Base-by-base conservation (phyloP, 2,113 vertebrate genomes). In the Nyctereutes procyonoides region DNA sequence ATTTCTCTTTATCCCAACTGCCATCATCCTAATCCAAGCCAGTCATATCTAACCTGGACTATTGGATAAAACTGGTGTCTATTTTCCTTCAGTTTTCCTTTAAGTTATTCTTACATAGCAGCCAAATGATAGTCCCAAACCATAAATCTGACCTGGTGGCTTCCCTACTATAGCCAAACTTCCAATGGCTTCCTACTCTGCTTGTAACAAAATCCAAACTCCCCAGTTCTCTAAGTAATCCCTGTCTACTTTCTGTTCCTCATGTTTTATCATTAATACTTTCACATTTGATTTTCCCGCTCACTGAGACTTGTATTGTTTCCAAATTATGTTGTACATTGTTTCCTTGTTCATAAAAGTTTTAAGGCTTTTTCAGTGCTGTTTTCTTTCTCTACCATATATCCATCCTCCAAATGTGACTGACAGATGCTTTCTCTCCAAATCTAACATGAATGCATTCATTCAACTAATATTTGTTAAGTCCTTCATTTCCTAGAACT, bases 381-480 rank as follows among this genome's bases (percentile, higher is more conserved):
- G 16, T 8, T 77, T 92, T 56, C 24, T 73, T 94, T 79, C 20
- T 60, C 16, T 12, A 60, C 16, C n/a, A 69, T 3, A 65, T 28
- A 77, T 62, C 12, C 19, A 71, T 5, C 43, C 10, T 93, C n/a
- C n/a, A 88, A 82, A 80, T 51, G 28, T 62, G 28, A 12, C 51
- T 53, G 9, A 82, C 12, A 30, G 51, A 83, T 58, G 5, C 16
- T 83, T 88, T 77, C 48, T 62, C 60, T 76, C 83, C 53, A 71
- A 60, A 16, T 84, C 26, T 84, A 84, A 60, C 60, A 60, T 56
- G 51, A 30, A 82, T 58, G 4, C 11, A 58, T 62, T 82, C 58
- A 92, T 92, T 88, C 76, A 83, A 73, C 48, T 91, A 69, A 53
- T 67, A 48, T 76, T 92, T 48, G 76, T 87, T 63, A 73, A 82